These are phyloP conservation scores for Carassius gibelio DNA, from an alignment of 2,113 vertebrate species.

Conservation along the genomic window DNA sequence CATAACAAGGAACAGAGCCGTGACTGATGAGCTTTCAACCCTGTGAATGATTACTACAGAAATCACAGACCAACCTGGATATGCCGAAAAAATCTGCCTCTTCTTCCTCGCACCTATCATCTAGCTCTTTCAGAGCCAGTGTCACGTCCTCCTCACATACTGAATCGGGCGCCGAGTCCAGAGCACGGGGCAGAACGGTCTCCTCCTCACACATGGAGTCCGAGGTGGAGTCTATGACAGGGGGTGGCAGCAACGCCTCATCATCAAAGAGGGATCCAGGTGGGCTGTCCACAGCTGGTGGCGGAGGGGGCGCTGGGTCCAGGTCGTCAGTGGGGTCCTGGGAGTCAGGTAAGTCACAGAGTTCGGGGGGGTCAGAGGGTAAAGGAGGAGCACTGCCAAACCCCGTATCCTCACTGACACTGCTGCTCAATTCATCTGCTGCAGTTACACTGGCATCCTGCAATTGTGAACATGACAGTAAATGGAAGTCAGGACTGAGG, in stretches of 20 bases:
- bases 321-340: slow-evolving; percentile 74
- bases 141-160: slow-evolving; percentile 96
- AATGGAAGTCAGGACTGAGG: slow-evolving; percentile 47
- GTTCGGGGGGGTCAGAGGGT: slow-evolving; percentile 81
- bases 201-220: slow-evolving; percentile 85
- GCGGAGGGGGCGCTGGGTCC: slow-evolving; percentile 77
- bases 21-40: neutral
- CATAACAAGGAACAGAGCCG: neutral
- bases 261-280: slow-evolving; percentile 88
- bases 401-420: slow-evolving; percentile 87
- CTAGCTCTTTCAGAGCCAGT: slow-evolving; percentile 92
- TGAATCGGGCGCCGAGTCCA: slow-evolving; percentile 84
- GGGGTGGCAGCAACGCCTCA: slow-evolving; percentile 71
- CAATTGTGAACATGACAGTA: slow-evolving; percentile 54
- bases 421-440: slow-evolving; percentile 89
- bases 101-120: slow-evolving; percentile 95
- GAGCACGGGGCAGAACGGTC: slow-evolving; percentile 78
- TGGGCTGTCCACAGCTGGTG: slow-evolving; percentile 81
- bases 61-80: slow-evolving; percentile 81
- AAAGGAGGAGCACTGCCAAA: slow-evolving; percentile 82
- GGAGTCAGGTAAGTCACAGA: slow-evolving; percentile 80
- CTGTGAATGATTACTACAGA: neutral
- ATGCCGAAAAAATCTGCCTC: slow-evolving; percentile 91
- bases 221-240: slow-evolving; percentile 78
- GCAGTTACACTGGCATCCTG: slow-evolving; percentile 81